Evolutionary conservation across 1,140 invertebrate species (phyloP), one percentile per base, ranked within the genome.

Genomic region (Cherax quadricarinatus): DNA sequence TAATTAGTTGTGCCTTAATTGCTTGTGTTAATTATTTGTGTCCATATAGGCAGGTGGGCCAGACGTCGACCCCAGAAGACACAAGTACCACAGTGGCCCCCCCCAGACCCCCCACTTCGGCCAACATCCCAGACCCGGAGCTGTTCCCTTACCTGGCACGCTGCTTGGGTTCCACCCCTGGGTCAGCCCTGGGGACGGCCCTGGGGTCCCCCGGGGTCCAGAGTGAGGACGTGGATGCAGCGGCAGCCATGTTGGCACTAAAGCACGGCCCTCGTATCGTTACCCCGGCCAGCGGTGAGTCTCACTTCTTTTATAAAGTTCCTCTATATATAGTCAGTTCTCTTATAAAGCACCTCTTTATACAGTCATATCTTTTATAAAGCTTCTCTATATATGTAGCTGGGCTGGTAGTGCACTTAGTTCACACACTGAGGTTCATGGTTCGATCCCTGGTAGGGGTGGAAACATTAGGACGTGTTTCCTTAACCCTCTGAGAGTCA

Each of bases 161-260:
- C 88, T 96, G 97, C 84, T 95, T 97, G 48, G 96, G 96, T 18
- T 96, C 96, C 62, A 41, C 30, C 30, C 30, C 30, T 41, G 30
- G 30, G 30, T 95, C 95, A 7, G 94, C 92, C 85, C 94, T 94
- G 16, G 94, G 95, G 91, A 80, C 93, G 94, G 94, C 94, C 12
- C 60, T 75, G 75, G 73, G 66, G 30, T 83, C 88, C 21, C 81
- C 92, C 60, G 93, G 91, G 21, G 94, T 94, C 48, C 94, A 94
- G 7, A 87, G 94, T 53, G 95, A 95, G 88, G 97, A 97, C 94
- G 97, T 97, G 2, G 97, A 98, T 95, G 97, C 97, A 12, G 97
- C 97, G 4, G 97, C 97, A 14, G 97, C 97, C 0, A 97, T 98
- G 96, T 96, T 98, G 75, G 97, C 97, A 78, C 96, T 98, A 83